Evolutionary conservation across 2,888 invertebrate species (phyloP).

Genomic region (Ametastegia equiseti): DNA sequence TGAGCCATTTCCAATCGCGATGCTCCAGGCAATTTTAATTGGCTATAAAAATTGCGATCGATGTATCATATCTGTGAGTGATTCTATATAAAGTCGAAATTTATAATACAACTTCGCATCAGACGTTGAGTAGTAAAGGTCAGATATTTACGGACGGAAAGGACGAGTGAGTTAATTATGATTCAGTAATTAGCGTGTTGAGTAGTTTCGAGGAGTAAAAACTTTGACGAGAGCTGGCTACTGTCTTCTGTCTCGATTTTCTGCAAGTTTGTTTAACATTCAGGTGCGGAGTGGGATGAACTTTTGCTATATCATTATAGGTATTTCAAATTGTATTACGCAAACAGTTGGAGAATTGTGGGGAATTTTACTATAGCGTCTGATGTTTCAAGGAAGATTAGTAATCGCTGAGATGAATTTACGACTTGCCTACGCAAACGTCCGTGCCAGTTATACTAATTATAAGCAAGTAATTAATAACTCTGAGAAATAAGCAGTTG

Average conservation of each 20-base stretch:
- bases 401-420: slow-evolving; percentile 4
- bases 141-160: not conserved
- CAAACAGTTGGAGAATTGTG: not conserved
- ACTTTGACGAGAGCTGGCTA: not conserved
- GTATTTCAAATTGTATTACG: not conserved
- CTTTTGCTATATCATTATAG: too few relatives aligned
- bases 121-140: too few relatives aligned
- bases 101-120: not conserved
- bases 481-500: not conserved
- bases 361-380: not conserved
- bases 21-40: not conserved
- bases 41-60: not conserved
- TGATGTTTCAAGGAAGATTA: not conserved
- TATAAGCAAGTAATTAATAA: slow-evolving; percentile 10
- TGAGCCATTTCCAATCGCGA: not conserved
- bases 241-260: not conserved
- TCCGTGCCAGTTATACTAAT: not conserved
- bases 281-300: too few relatives aligned
- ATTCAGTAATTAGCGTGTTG: slow-evolving; percentile 1
- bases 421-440: not conserved
- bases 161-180: not conserved
- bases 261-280: not conserved
- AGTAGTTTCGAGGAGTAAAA: not conserved
- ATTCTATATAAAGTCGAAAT: not conserved
- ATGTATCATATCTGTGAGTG: not conserved